phyloP scores from a whole-genome alignment of 1,140 invertebrate species.

The Neodiprion virginianus region DNA sequence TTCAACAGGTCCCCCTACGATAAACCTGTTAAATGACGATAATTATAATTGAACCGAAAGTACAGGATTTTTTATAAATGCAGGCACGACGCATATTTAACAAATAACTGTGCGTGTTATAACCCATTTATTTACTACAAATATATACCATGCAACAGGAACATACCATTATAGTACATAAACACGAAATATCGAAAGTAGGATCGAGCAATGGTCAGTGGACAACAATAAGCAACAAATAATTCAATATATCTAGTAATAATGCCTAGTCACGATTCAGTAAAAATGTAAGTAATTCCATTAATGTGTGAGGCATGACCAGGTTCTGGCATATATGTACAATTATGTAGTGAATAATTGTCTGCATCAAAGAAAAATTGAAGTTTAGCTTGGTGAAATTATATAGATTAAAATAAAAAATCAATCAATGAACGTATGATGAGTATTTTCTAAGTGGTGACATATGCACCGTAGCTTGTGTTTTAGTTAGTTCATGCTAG shows the following conservation, averaged over 20 bases:
- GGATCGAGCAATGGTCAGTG: not conserved
- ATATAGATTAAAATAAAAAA: too few species aligned
- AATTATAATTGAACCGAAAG: not conserved
- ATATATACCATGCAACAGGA: not conserved
- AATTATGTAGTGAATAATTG: not conserved
- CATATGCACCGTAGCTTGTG: not conserved
- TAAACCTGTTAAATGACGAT: not conserved
- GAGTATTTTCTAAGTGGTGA: too few species aligned
- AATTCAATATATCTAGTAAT: not conserved
- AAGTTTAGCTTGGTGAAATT: not conserved
- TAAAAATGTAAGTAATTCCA: not conserved
- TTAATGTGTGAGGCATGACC: not conserved
- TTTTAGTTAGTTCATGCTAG: not conserved
- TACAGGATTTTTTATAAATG: conserved; percentile 1
- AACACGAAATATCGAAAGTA: not conserved
- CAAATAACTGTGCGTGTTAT: too few species aligned
- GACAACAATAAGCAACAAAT: not conserved
- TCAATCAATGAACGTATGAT: too few species aligned
- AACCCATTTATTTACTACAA: not conserved
- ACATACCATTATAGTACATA: not conserved
- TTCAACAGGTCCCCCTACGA: too few species aligned
- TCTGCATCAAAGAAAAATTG: not conserved
- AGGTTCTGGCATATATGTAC: not conserved
- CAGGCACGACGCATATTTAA: not conserved
- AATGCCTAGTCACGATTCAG: conserved; percentile 7